phyloP scores from a whole-genome alignment of 2,113 vertebrate genomes.

The Mus pahari region DNA sequence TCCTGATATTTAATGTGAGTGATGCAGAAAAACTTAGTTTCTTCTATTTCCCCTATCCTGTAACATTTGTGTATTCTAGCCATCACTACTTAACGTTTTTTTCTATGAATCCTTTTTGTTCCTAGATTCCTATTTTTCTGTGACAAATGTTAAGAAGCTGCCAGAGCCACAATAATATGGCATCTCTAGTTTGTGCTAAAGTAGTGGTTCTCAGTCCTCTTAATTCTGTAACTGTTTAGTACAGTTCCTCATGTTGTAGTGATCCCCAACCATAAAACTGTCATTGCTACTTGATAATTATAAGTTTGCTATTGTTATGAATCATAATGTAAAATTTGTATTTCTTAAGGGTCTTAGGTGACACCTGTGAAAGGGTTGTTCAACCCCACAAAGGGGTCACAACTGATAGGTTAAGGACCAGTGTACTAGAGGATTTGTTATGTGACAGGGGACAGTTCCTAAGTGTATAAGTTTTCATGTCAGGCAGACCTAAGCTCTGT shows the following conservation, averaged over 20 bases:
- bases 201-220: not conserved
- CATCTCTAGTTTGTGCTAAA: not conserved
- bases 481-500: slow-evolving; percentile 12
- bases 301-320: not conserved
- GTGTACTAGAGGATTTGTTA: not conserved
- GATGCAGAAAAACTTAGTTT: slow-evolving; percentile 10
- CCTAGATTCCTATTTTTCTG: not conserved
- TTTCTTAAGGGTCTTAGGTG: not conserved
- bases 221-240: not conserved
- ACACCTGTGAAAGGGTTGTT: not conserved
- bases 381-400: not conserved
- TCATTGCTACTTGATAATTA: not conserved
- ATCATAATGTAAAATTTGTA: not conserved
- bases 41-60: not conserved
- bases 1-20: slow-evolving; percentile 8
- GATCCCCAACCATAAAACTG: not conserved
- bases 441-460: not conserved
- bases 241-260: not conserved
- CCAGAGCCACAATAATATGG: not conserved
- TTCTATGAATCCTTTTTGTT: slow-evolving; percentile 54
- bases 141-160: slow-evolving; percentile 57
- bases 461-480: not conserved
- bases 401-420: not conserved
- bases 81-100: slow-evolving; percentile 47
- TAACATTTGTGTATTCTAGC: not conserved